A percentile compares a stretch with the other conserved stretches of the same genome.
Conservation (phyloP, 2,797 vertebrate species). For the Microchirus variegatus region DNA sequence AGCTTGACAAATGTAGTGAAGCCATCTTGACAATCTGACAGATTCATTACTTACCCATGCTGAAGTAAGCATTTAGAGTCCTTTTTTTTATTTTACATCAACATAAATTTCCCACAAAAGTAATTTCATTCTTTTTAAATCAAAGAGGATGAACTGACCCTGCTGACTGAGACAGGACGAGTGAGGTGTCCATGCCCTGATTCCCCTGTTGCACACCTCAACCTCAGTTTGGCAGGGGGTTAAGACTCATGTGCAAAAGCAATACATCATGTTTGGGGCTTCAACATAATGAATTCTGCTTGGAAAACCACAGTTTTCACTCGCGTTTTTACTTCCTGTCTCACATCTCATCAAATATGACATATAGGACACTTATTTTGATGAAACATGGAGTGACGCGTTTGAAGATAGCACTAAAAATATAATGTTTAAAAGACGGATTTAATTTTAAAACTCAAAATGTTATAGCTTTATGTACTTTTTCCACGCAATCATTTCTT, state of each 20-base stretch:
- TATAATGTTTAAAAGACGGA: no score
- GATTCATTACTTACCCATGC: not conserved
- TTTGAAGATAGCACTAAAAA: not conserved
- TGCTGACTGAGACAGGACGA: not conserved
- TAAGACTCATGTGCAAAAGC: not conserved
- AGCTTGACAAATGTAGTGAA: not conserved
- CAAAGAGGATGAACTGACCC: not conserved
- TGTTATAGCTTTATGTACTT: no score
- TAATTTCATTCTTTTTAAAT: conserved; percentile 1
- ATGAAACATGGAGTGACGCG: not conserved
- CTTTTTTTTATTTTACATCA: not conserved
- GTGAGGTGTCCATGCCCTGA: conserved; percentile 4
- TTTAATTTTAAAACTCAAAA: no score
- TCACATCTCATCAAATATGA: not conserved
- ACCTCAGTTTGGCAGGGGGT: not conserved
- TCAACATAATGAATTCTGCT: not conserved
- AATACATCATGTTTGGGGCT: conserved; percentile 19
- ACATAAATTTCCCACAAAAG: not conserved
- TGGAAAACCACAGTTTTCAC: not conserved
- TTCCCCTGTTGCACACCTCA: conserved; percentile 25
- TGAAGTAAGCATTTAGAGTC: not conserved
- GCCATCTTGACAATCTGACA: not conserved
- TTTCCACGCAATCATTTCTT: no score
- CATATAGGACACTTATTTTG: not conserved
- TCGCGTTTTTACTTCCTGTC: not conserved